These are phyloP conservation scores for Sinocyclocheilus grahami DNA, from an alignment of 2,113 vertebrate species.

Conservation along the genomic window DNA sequence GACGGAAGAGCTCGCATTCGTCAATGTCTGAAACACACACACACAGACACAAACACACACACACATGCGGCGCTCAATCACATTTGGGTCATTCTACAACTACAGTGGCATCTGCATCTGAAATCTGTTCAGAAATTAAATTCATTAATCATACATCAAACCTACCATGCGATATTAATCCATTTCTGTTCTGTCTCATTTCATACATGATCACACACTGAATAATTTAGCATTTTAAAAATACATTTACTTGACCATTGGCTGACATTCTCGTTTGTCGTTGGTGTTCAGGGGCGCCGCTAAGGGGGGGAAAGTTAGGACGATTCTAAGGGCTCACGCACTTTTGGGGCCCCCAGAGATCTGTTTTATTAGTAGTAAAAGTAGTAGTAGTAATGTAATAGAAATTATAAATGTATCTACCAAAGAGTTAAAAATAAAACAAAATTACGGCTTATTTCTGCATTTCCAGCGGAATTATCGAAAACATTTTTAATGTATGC, in stretches of 20 bases:
- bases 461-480: too few relatives aligned
- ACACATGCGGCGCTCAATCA: neutral
- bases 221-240: neutral
- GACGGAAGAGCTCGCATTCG: constrained; percentile 81
- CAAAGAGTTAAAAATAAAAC: too few relatives aligned
- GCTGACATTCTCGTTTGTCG: neutral
- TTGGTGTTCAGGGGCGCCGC: neutral
- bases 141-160: neutral
- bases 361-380: too few relatives aligned
- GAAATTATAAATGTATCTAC: too few relatives aligned
- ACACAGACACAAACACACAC: constrained; percentile 14
- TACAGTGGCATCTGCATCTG: neutral
- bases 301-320: too few relatives aligned
- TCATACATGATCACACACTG: constrained; percentile 12
- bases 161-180: neutral
- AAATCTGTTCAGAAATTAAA: neutral
- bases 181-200: neutral
- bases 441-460: too few relatives aligned
- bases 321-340: too few relatives aligned
- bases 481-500: too few relatives aligned
- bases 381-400: too few relatives aligned
- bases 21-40: constrained; percentile 76
- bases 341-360: too few relatives aligned
- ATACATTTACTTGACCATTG: neutral
- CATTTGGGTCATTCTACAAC: neutral